phyloP scores from a whole-genome alignment of 2,888 invertebrate species.

The Dasysyrphus albostriatus region DNA sequence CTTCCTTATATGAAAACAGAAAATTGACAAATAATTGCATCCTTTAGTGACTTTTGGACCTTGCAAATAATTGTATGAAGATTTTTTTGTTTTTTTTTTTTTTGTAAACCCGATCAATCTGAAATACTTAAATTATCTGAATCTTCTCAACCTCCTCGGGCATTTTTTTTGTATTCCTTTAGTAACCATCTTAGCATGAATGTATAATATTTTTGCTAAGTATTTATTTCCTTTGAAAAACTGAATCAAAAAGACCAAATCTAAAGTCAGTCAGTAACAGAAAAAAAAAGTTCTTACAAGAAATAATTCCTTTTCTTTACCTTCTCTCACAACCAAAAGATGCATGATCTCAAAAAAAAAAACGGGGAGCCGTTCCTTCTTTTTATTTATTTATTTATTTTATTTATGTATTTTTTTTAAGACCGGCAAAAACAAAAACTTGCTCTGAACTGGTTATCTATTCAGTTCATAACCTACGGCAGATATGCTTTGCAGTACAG shows the following conservation, averaged over 20 bases:
- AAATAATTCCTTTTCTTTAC: background rate
- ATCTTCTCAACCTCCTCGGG: background rate
- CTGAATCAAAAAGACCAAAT: slow-evolving; percentile 51
- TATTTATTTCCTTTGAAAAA: slow-evolving; percentile 36
- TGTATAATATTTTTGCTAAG: slow-evolving; percentile 4
- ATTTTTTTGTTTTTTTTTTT: background rate
- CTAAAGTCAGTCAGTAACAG: slow-evolving; percentile 24
- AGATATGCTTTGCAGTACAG: background rate
- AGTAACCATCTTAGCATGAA: slow-evolving; percentile 14
- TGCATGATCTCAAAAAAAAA: slow-evolving; percentile 25
- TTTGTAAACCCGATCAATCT: background rate
- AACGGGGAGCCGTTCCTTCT: slow-evolving; percentile 26
- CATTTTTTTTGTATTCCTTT: slow-evolving; percentile 10
- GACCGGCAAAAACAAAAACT: slow-evolving; percentile 56
- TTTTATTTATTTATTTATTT: slow-evolving; percentile 21
- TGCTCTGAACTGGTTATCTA: slow-evolving; percentile 62
- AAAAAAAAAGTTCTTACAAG: slow-evolving; percentile 16
- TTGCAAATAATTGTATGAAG: background rate
- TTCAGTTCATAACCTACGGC: slow-evolving; percentile 62
- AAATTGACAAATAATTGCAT: slow-evolving; percentile 13
- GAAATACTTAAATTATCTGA: background rate
- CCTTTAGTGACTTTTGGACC: slow-evolving; percentile 44
- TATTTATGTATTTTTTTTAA: slow-evolving; percentile 25
- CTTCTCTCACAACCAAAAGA: background rate
- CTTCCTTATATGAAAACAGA: background rate